A percentile compares a stretch with the other conserved stretches of the same genome.
These are phyloP conservation scores for Plodia interpunctella DNA, from an alignment of 1,140 invertebrate species.

Conservation along the genomic window DNA sequence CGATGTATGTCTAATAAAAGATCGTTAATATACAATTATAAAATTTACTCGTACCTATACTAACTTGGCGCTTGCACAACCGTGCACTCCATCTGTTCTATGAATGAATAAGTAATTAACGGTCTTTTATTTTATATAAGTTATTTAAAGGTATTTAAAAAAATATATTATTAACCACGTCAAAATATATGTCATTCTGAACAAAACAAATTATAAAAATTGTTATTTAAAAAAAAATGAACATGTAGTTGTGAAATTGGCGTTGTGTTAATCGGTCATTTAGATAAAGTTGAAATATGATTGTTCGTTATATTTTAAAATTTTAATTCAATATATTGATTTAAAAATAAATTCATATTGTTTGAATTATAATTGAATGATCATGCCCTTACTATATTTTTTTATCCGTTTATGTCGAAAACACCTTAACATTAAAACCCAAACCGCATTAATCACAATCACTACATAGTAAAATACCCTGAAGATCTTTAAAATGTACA, in stretches of 20 bases:
- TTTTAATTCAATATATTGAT: slow-evolving; percentile 56
- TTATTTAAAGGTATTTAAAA: not conserved
- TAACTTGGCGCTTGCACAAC: no score
- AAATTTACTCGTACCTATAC: no score
- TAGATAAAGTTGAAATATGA: slow-evolving; percentile 46
- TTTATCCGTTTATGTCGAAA: no score
- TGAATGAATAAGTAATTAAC: not conserved
- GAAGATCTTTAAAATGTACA: no score
- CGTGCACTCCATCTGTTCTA: not conserved
- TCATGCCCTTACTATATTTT: no score
- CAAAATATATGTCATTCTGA: slow-evolving; percentile 24
- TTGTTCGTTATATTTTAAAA: slow-evolving; percentile 56
- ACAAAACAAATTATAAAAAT: slow-evolving; percentile 17
- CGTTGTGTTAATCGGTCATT: slow-evolving; percentile 58
- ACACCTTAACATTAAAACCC: no score
- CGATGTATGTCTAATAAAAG: not conserved
- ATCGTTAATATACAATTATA: not conserved
- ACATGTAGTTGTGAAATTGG: slow-evolving; percentile 60
- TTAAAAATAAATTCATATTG: slow-evolving; percentile 26
- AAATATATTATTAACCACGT: slow-evolving; percentile 15
- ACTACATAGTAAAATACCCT: no score
- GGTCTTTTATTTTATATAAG: not conserved
- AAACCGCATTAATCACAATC: no score
- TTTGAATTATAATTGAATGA: no score
- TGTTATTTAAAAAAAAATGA: slow-evolving; percentile 34